A percentile compares a stretch with the other conserved stretches of the same genome.
Conservation (phyloP, 2,888 invertebrate species). For the Mesorhabditis spiculigera region DNA sequence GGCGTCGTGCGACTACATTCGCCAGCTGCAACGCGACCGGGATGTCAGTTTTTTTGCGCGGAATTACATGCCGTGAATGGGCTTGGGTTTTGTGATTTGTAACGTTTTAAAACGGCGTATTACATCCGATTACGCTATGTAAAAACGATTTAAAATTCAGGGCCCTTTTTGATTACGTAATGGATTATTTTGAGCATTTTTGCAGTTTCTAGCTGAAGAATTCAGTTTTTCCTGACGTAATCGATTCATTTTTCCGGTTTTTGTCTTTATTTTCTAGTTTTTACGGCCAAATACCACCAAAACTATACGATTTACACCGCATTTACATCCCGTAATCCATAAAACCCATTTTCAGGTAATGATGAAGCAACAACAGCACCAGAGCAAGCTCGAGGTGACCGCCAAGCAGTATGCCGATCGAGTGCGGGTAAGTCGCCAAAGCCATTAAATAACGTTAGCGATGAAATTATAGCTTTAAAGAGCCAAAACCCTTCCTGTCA, state of each 20-base stretch:
- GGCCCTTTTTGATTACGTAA: too few relatives aligned
- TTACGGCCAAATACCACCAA: too few relatives aligned
- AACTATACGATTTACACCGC: too few relatives aligned
- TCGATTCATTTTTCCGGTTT: too few relatives aligned
- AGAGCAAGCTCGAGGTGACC: conserved; percentile 33
- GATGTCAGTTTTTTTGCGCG: conserved; percentile 65
- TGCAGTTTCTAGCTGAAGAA: too few relatives aligned
- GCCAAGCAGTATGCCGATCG: conserved; percentile 50
- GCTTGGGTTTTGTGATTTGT: too few relatives aligned
- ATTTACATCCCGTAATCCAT: too few relatives aligned
- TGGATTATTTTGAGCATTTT: too few relatives aligned
- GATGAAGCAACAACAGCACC: conserved; percentile 39
- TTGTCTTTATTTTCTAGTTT: too few relatives aligned
- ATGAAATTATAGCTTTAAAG: neutral
- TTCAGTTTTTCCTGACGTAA: too few relatives aligned
- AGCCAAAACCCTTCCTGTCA: neutral
- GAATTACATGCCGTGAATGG: conserved; percentile 64
- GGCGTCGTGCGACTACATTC: conserved; percentile 94
- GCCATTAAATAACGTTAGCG: neutral
- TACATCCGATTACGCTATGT: conserved; percentile 2
- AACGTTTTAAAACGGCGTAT: neutral
- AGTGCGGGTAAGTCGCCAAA: conserved; percentile 28
- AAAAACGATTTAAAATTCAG: too few relatives aligned
- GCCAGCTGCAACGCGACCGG: conserved; percentile 72
- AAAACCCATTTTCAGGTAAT: neutral